phyloP scores from a whole-genome alignment of 2,888 invertebrate species.

The Branchipolynoe longqiensis region DNA sequence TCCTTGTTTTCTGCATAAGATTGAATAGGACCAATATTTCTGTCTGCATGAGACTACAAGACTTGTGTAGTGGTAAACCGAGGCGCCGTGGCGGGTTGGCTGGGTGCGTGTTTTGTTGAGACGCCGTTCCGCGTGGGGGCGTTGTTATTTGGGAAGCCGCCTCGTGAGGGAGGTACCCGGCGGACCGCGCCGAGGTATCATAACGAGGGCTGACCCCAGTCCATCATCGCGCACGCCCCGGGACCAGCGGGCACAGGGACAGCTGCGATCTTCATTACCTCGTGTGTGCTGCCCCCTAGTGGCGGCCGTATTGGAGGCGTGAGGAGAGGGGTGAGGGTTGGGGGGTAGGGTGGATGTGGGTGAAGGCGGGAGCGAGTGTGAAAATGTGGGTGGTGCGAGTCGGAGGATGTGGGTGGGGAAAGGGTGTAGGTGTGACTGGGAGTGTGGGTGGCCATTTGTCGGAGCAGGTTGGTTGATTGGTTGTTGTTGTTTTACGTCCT shows the following conservation, averaged over 20 bases:
- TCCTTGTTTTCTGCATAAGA: too few relatives aligned
- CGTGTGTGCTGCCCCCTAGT: background rate
- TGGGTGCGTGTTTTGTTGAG: too few relatives aligned
- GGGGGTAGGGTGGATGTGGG: background rate
- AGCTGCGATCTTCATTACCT: background rate
- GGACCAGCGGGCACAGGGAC: background rate
- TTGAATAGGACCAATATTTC: too few relatives aligned
- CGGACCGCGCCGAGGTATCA: slow-evolving; percentile 32
- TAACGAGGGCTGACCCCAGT: slow-evolving; percentile 18
- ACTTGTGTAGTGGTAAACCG: too few relatives aligned
- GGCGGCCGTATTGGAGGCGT: background rate
- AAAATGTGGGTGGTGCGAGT: background rate
- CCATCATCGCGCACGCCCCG: slow-evolving; percentile 44
- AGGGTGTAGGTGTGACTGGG: too few relatives aligned
- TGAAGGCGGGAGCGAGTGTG: background rate
- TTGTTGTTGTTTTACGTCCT: too few relatives aligned
- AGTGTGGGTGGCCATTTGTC: too few relatives aligned
- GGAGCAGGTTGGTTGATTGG: too few relatives aligned
- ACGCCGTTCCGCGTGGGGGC: background rate
- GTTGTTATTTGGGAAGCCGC: slow-evolving; percentile 4
- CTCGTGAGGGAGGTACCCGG: background rate
- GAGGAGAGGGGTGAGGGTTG: background rate
- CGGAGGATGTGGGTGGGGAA: too few relatives aligned
- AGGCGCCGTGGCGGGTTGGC: too few relatives aligned
- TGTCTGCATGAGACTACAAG: too few relatives aligned